phyloP scores from a whole-genome alignment of 2,113 vertebrate genomes.

The Gopherus flavomarginatus region DNA sequence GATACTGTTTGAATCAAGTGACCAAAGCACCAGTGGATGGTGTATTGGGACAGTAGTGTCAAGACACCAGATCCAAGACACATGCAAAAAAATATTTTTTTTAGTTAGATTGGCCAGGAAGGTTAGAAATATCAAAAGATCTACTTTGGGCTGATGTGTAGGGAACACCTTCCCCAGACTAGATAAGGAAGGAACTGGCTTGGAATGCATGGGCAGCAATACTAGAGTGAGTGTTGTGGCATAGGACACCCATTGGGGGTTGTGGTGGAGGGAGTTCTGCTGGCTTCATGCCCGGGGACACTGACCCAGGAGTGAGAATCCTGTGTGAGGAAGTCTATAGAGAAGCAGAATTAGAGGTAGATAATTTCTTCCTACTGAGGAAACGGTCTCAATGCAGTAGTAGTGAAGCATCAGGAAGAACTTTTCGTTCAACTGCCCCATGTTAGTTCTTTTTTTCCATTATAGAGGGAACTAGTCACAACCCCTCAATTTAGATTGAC shows the following conservation, averaged over 20 bases:
- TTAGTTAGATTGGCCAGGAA: neutral
- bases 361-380: neutral
- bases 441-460: neutral
- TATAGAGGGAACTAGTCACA: neutral
- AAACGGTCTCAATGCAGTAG: neutral
- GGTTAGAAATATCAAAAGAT: neutral
- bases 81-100: neutral
- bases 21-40: neutral
- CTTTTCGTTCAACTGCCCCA: neutral
- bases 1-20: neutral
- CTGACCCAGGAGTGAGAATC: neutral
- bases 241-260: neutral
- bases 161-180: neutral
- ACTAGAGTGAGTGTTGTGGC: neutral
- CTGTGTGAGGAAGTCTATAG: neutral
- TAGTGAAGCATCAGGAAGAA: neutral
- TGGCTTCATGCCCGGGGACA: neutral
- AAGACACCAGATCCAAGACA: neutral
- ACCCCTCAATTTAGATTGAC: neutral
- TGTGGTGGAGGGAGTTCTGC: neutral
- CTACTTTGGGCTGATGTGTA: neutral
- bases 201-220: neutral
- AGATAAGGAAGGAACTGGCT: neutral
- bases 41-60: neutral
- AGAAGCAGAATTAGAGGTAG: neutral